Evolutionary conservation across 2,113 vertebrate species (phyloP).

Genomic region (Pseudorasbora parva): DNA sequence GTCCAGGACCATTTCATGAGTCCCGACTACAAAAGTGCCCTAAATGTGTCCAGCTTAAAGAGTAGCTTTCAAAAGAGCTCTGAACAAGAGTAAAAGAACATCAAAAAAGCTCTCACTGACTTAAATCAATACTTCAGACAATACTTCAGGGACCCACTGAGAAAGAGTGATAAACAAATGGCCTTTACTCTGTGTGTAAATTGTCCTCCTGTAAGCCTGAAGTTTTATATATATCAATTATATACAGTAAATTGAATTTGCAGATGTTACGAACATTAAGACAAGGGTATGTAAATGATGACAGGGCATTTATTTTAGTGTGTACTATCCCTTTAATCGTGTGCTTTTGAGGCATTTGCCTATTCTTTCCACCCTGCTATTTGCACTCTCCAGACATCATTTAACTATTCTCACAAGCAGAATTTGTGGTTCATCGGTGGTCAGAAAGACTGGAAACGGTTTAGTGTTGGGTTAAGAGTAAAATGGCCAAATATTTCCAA

Average conservation of each 20-base stretch:
- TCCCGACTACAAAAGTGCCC: not conserved
- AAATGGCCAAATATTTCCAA: not conserved
- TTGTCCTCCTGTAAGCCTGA: not conserved
- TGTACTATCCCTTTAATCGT: not conserved
- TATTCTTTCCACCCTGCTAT: slow-evolving; percentile 26
- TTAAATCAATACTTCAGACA: slow-evolving; percentile 39
- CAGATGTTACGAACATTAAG: not conserved
- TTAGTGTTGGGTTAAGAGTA: not conserved
- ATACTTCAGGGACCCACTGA: not conserved
- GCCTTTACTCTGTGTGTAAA: not conserved
- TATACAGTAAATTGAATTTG: not conserved
- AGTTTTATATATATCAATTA: not conserved
- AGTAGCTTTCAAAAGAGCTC: slow-evolving; percentile 5
- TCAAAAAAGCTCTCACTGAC: slow-evolving; percentile 7
- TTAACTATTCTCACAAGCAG: slow-evolving; percentile 3
- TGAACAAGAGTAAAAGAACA: slow-evolving; percentile 24
- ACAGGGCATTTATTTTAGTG: not conserved
- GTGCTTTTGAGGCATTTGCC: not conserved
- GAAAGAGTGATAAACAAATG: not conserved
- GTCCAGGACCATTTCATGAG: not conserved
- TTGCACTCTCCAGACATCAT: slow-evolving; percentile 26
- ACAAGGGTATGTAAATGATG: not conserved
- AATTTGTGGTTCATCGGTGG: not conserved
- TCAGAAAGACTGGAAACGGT: slow-evolving; percentile 18
- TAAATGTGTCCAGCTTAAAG: slow-evolving; percentile 13